These are phyloP conservation scores for Cynopterus brachyotis DNA, from an alignment of 2,113 vertebrate genomes.

Conservation along the genomic window DNA sequence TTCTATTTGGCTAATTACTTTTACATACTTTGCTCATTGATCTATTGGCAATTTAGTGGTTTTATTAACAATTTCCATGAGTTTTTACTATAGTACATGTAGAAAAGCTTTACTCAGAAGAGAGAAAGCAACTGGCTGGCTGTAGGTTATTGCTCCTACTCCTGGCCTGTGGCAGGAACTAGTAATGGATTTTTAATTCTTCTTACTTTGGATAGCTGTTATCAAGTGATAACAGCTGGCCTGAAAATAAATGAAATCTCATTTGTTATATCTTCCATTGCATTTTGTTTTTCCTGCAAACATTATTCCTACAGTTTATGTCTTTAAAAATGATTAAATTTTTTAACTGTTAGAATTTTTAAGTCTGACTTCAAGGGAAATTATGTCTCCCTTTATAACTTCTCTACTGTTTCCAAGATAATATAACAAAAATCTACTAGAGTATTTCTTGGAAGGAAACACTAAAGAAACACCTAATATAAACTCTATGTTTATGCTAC, in stretches of 20 bases:
- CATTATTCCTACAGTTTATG: neutral
- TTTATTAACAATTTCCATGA: neutral
- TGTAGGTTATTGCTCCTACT: neutral
- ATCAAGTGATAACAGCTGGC: neutral
- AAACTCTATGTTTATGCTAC: neutral
- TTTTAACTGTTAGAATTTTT: neutral
- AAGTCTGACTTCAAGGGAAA: neutral
- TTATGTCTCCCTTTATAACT: neutral
- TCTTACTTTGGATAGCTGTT: neutral
- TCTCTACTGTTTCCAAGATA: neutral
- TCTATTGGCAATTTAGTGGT: neutral
- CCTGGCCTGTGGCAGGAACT: neutral
- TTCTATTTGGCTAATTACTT: neutral
- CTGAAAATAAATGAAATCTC: neutral
- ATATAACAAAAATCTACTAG: neutral
- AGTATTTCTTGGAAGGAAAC: neutral
- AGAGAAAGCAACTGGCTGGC: neutral
- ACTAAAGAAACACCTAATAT: neutral
- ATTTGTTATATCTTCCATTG: neutral
- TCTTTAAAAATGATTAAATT: neutral
- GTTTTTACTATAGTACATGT: neutral
- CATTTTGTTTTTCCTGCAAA: neutral
- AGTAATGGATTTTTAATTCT: neutral
- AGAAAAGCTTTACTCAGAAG: neutral
- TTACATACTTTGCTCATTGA: neutral